Base-by-base conservation (phyloP, 2,797 vertebrate species). In the Enteromius fasciolatus region DNA sequence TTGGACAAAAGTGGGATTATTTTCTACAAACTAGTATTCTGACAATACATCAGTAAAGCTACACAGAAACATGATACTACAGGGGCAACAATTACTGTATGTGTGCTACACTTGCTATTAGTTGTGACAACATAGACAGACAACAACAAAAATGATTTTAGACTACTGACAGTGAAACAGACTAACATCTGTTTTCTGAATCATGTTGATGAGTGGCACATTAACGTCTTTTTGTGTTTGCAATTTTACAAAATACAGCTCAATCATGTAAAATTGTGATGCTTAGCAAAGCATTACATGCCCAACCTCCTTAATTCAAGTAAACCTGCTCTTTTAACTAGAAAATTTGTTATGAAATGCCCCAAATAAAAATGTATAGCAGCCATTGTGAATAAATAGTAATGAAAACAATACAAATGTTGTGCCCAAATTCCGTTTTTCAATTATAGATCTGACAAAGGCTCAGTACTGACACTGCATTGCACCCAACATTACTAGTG, bases 371-470 rank as follows among this genome's bases (percentile, higher is more conserved):
- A 48, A 63, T 5, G 12, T 54, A 54, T 82, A 82, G 72, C 72
- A 82, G 70, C 80, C 72, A 33, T 76, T 75, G 25, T 82, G 23
- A 74, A 74, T 73, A 81, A 52, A 74, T 67, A 66, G 25, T 72
- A 72, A 48, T 46, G 67, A 72, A 23, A 46, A 59, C 1, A 59
- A 76, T 64, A 74, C 8, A 73, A 63, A 39, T 31, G 33, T 68
- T 75, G 72, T 82, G 80, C 72, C 80, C 80, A 75, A 39, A 50
- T 81, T 73, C 8, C 4, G 18, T 61, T 73, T 36, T 61, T 54
- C 39, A 73, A 59, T 33, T 59, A 70, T 8, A 66, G 61, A 36
- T 48, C 18, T 0, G 31, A 17, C 31, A 39, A 68, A 80, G 52
- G 67, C 67, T 76, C 75, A 76, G 75, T 17, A 31, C 25, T 46